These are phyloP conservation scores for Drosophila neutralis DNA, from an alignment of 2,888 invertebrate genomes.

Conservation along the genomic window DNA sequence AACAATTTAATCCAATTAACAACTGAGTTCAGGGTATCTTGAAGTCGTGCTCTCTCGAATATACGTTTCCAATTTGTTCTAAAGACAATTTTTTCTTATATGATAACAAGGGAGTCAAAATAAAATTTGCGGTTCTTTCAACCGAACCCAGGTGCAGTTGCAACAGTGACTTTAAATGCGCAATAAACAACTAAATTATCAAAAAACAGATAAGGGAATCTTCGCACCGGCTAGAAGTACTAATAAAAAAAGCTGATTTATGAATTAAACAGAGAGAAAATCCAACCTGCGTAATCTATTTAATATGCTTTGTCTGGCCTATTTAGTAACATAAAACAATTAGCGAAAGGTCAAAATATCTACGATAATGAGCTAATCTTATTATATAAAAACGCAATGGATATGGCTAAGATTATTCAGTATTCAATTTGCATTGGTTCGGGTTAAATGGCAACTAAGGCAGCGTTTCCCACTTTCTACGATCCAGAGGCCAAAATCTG, in stretches of 20 bases:
- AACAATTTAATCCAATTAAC: too few species aligned
- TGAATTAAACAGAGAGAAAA: not conserved
- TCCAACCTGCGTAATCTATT: constrained; percentile 19
- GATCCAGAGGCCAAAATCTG: constrained; percentile 58
- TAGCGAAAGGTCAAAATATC: not conserved
- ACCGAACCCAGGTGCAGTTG: too few species aligned
- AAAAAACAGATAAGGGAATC: constrained; percentile 5
- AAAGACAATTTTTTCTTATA: not conserved
- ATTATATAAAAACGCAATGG: constrained; percentile 51
- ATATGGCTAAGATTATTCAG: constrained; percentile 10
- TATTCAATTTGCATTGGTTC: constrained; percentile 14
- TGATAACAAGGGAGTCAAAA: not conserved
- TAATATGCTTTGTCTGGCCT: constrained; percentile 6
- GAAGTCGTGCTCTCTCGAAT: not conserved
- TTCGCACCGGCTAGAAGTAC: not conserved
- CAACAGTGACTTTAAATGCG: not conserved
- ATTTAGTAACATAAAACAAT: not conserved
- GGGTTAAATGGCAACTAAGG: constrained; percentile 51
- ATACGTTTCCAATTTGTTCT: not conserved
- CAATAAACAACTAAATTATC: not conserved
- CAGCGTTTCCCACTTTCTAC: constrained; percentile 51
- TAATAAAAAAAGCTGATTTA: constrained; percentile 11
- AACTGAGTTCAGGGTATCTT: not conserved
- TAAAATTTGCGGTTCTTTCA: not conserved
- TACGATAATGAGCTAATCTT: constrained; percentile 1